These are phyloP conservation scores for Felis catus DNA, from an alignment of 2,113 vertebrate species.

Conservation along the genomic window DNA sequence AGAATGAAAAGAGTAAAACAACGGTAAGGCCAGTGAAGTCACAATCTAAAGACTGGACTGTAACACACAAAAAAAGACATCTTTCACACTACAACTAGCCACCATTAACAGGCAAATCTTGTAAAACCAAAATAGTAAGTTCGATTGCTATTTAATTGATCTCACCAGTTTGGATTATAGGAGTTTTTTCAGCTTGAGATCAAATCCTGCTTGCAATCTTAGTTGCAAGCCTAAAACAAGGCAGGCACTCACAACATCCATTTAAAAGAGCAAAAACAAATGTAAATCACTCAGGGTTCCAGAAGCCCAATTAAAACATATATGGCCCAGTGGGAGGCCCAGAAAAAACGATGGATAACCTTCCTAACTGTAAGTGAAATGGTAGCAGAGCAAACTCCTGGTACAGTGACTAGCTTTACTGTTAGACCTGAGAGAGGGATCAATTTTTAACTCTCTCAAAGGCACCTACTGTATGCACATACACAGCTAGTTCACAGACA, in stretches of 20 bases:
- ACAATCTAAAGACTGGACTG: constrained; percentile 2
- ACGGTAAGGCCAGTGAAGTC: neutral
- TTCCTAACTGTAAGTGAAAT: constrained; percentile 27
- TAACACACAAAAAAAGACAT: constrained; percentile 41
- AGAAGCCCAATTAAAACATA: constrained; percentile 17
- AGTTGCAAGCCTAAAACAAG: constrained; percentile 25
- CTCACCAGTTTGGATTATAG: constrained; percentile 13
- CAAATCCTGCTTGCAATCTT: constrained; percentile 23
- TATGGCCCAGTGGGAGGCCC: neutral
- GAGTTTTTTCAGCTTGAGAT: neutral
- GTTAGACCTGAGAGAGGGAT: neutral
- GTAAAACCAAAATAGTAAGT: constrained; percentile 26
- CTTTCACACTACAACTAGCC: neutral
- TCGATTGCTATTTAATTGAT: constrained; percentile 1
- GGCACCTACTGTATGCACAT: neutral
- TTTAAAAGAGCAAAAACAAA: constrained; percentile 33
- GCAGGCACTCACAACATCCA: neutral
- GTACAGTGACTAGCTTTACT: neutral
- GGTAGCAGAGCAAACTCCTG: neutral
- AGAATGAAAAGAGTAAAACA: constrained; percentile 30
- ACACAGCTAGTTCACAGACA: neutral
- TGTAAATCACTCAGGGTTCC: constrained; percentile 2
- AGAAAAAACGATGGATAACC: constrained; percentile 38
- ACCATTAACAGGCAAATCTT: neutral
- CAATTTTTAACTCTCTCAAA: neutral